phyloP scores from a whole-genome alignment of 2,888 invertebrate species.

The Seira ritae region DNA sequence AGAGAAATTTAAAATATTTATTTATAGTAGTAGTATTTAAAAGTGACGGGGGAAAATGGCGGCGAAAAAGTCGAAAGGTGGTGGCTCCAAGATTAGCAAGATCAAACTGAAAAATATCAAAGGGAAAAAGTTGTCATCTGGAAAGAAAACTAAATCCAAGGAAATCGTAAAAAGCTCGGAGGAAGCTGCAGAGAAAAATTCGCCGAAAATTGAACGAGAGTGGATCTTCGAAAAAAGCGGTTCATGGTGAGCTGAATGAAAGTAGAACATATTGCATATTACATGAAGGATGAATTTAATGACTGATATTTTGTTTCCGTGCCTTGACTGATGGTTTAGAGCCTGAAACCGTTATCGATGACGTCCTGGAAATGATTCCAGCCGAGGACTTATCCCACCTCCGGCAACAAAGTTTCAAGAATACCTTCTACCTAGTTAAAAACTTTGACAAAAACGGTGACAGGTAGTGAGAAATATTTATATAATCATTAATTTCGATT shows the following conservation, averaged over 20 bases:
- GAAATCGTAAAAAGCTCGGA: constrained; percentile 67
- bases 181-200: constrained; percentile 69
- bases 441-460: background rate
- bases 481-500: background rate
- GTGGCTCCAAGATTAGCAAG: constrained; percentile 77
- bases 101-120: constrained; percentile 80
- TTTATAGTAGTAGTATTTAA: background rate
- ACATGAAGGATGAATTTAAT: background rate
- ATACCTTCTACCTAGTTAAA: constrained; percentile 72
- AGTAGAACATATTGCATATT: too few species aligned
- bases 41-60: constrained; percentile 27
- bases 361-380: constrained; percentile 80
- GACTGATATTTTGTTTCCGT: background rate
- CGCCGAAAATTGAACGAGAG: constrained; percentile 71
- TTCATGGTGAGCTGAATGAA: constrained; percentile 72
- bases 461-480: constrained; percentile 14
- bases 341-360: constrained; percentile 78
- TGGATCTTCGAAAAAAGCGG: constrained; percentile 68
- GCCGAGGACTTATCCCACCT: constrained; percentile 79
- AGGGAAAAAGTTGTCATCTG: constrained; percentile 79
- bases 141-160: constrained; percentile 76
- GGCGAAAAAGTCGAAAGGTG: constrained; percentile 78
- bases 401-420: constrained; percentile 77
- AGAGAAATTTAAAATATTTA: too few species aligned
- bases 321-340: too few species aligned